These are phyloP conservation scores for Morone chrysops DNA, from an alignment of 2,113 vertebrate genomes.

Conservation along the genomic window DNA sequence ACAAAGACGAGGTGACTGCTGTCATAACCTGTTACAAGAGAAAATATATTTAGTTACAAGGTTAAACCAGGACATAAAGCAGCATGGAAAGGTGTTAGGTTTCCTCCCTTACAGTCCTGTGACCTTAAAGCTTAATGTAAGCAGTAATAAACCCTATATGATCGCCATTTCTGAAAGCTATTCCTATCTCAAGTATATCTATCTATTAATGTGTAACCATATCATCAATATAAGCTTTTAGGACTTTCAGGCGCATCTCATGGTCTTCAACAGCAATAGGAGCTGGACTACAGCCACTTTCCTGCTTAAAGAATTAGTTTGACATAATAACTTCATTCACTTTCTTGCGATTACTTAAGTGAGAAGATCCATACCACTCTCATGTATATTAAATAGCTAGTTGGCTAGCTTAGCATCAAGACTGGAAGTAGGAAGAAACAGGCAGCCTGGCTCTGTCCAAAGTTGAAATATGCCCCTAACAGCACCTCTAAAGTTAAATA, in stretches of 20 bases:
- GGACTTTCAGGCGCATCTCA: background rate
- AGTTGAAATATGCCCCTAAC: too few species aligned
- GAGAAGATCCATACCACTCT: background rate
- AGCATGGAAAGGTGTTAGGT: background rate
- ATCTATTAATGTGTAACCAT: background rate
- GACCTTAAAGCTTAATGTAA: conserved; percentile 17
- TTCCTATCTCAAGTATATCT: background rate
- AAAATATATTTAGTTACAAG: conserved; percentile 34
- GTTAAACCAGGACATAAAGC: conserved; percentile 29
- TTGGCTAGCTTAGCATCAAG: background rate
- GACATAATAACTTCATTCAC: background rate
- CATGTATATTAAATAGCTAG: background rate
- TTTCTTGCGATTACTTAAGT: background rate
- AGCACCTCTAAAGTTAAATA: too few species aligned
- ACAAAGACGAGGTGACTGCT: conserved; percentile 30
- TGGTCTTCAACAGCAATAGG: background rate
- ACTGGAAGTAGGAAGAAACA: too few species aligned
- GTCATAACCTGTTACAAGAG: conserved; percentile 8
- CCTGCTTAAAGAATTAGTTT: too few species aligned
- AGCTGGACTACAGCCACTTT: background rate
- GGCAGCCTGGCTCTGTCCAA: too few species aligned
- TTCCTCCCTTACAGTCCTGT: conserved; percentile 1
- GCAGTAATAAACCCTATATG: background rate
- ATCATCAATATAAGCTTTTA: background rate
- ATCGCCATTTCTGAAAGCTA: background rate